Conservation (phyloP, 2,797 vertebrate species). For the Premnoplex brunnescens region DNA sequence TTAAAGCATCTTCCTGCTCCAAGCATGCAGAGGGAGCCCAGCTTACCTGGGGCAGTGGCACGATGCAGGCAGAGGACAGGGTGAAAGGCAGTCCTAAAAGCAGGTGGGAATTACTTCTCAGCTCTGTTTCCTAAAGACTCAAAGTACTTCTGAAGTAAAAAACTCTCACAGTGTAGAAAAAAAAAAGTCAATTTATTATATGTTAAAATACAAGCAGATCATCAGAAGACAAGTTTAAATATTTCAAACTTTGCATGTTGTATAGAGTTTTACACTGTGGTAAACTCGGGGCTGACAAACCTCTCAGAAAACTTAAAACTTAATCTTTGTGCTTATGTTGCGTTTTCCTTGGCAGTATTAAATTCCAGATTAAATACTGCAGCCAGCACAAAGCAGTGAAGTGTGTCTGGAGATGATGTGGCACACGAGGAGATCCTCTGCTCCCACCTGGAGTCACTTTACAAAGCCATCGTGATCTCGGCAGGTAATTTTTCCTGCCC, state of each 20-base stretch:
- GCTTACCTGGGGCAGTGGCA: fast-evolving
- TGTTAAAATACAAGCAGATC: not conserved
- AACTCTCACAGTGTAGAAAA: not conserved
- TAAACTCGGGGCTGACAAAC: not conserved
- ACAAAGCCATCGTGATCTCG: not conserved
- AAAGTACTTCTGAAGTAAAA: not conserved
- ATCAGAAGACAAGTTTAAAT: not conserved
- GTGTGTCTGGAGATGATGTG: not conserved
- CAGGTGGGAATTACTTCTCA: not conserved
- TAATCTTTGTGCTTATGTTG: not conserved
- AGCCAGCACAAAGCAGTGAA: not conserved
- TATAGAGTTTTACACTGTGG: fast-evolving
- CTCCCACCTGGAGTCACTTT: not conserved
- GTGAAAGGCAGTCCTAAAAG: not conserved
- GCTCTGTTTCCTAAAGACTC: not conserved
- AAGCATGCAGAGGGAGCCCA: fast-evolving
- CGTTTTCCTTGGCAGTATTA: not conserved
- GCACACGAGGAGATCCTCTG: not conserved
- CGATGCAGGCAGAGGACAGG: not conserved
- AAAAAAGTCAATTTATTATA: not conserved
- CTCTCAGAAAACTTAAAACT: not conserved
- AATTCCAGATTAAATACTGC: not conserved
- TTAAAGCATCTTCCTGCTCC: not conserved
- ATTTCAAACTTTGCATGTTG: not conserved
- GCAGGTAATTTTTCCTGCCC: not conserved